Conservation (phyloP, 2,113 vertebrate genomes). For the Pongo abelii region DNA sequence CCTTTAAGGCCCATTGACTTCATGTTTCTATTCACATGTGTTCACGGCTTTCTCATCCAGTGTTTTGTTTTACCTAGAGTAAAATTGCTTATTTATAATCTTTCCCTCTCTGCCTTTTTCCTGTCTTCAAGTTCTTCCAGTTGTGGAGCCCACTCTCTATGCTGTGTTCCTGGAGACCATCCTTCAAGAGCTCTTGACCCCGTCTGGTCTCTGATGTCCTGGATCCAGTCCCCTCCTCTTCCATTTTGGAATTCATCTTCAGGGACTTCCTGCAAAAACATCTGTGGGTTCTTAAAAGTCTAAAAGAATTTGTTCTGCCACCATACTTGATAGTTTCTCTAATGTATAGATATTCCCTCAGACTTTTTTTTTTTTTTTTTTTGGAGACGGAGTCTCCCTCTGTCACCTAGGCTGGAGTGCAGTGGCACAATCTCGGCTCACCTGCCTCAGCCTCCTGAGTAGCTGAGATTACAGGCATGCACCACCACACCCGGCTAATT, state of each 20-base stretch:
- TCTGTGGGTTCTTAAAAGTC: not conserved
- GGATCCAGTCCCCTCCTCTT: not conserved
- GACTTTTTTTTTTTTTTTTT: not conserved
- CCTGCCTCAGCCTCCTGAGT: too few relatives aligned
- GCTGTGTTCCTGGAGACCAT: not conserved
- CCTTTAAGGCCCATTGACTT: not conserved
- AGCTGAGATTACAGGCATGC: too few relatives aligned
- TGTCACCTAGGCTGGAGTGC: too few relatives aligned
- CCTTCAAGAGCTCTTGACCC: not conserved
- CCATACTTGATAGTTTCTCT: not conserved
- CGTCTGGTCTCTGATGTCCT: not conserved
- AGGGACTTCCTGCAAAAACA: not conserved
- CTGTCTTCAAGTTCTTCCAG: not conserved
- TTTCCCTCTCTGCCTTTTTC: not conserved
- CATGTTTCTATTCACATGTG: too few relatives aligned
- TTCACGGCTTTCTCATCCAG: not conserved
- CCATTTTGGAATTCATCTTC: not conserved
- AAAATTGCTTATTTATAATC: not conserved
- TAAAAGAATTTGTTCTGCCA: not conserved
- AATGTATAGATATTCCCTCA: not conserved
- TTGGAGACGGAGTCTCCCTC: too few relatives aligned
- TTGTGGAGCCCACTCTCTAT: not conserved
- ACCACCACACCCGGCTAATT: too few relatives aligned
- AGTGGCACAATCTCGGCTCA: too few relatives aligned
- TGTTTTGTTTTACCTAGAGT: not conserved